Evolutionary conservation across 2,113 vertebrate species (phyloP), one percentile per base, ranked within the genome.

Genomic region (Tragelaphus scriptus): DNA sequence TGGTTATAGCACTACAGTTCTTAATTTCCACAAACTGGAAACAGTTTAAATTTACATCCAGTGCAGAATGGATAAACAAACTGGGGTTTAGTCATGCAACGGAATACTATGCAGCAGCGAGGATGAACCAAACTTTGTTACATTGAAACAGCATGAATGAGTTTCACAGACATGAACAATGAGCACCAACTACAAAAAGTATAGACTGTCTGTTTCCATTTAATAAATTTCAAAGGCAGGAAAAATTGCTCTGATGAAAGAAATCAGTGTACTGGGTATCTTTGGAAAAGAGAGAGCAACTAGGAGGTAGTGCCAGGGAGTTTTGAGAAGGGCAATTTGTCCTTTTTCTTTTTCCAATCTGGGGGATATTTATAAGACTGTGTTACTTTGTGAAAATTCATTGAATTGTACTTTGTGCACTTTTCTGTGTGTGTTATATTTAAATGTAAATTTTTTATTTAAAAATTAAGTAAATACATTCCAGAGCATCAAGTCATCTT

Each of bases 401-500:
- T 36, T 85, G n/a, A 71, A 6, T 40, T 79, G 19, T 55, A 12
- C 15, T 55, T 68, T 81, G 14, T 90, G 23, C 4, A 14, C 21
- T 92, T 85, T 94, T 88, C 30, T 49, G 4, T 87, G 2, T 44
- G 28, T 55, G 40, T 53, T 55, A 88, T 13, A 89, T 47, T 86
- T 97, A 49, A n/a, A 87, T 11, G 9, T 84, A 94, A 95, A 84
- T 17, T 61, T 61, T 92, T 88, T 95, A 93, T 71, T 97, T 71
- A 75, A 96, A 97, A 97, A 40, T 82, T 32, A 79, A 84, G 61
- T 47, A 88, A 90, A 89, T 79, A 32, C 40, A 81, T 96, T 92
- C 89, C 49, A 58, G 86, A 91, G 53, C 94, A 13, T 90, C 59
- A 95, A 61, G n/a, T 71, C 56, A 79, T 63, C 81, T 71, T 59